Base-by-base conservation (phyloP, 2,113 vertebrate species). In the Thalassoma bifasciatum region DNA sequence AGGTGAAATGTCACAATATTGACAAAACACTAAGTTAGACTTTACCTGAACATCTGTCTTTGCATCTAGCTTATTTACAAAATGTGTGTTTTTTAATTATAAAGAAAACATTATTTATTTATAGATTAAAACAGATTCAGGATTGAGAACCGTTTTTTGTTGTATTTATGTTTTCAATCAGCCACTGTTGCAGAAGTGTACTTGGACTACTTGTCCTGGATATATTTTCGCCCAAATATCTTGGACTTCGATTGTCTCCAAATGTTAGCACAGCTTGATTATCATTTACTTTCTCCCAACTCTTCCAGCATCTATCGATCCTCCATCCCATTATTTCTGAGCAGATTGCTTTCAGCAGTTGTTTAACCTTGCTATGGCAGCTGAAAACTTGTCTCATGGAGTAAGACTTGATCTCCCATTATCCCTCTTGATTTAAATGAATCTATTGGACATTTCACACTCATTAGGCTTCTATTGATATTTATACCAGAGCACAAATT, bases 261-360 rank as follows among this genome's bases (percentile, higher is more conserved):
- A 68, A 73, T 75, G 59, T 83, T 85, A 81, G 66, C 60, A 37
- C 47, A 72, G 60, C 56, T 38, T 81, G 56, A 83, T 87, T 70
- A 81, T 77, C 59, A 80, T 91, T 77, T 85, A 65, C 69, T 75
- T 70, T 86, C 73, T 84, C 58, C 72, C 59, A 61, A 44, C 42
- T 81, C 66, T 65, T 88, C 75, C 79, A 82, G 57, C 57, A 77
- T 62, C 44, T 71, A 92, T 88, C 50, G 85, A 91, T 91, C 73
- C 56, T 71, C 66, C 24, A 63, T 84, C 84, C 82, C 66, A 85
- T 88, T 87, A 86, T 50, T 66, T 79, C 58, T 54, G 66, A 78
- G 80, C 52, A 81, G 66, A 77, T 87, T 87, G 77, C 81, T 87
- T 75, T 88, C 68, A 82, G 53, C 78, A 69, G 71, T 80, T 83